phyloP scores from a whole-genome alignment of 2,888 invertebrate species.

The Seira ritae region DNA sequence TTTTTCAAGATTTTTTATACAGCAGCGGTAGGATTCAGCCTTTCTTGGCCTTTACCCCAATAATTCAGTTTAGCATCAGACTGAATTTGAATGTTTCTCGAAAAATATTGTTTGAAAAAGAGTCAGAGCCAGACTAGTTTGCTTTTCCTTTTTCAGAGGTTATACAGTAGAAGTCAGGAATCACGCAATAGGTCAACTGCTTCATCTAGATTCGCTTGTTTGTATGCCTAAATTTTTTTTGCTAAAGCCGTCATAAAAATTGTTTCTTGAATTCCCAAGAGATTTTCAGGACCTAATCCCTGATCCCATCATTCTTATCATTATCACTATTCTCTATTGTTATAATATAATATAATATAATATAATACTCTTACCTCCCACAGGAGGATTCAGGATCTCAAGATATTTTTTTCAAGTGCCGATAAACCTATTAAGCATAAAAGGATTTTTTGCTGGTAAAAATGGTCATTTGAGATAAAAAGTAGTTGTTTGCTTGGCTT shows the following conservation, averaged over 20 bases:
- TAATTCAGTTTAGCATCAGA: not conserved
- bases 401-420: not conserved
- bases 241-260: not conserved
- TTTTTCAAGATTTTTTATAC: not conserved
- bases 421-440: constrained; percentile 4
- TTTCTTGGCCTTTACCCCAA: not conserved
- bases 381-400: not conserved
- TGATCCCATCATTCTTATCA: not conserved
- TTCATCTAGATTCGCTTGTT: not conserved
- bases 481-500: too few relatives aligned
- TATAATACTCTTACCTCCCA: constrained; percentile 2
- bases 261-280: not conserved
- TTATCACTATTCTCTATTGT: too few relatives aligned
- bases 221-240: not conserved
- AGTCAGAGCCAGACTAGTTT: too few relatives aligned
- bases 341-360: too few relatives aligned
- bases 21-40: not conserved
- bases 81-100: too few relatives aligned
- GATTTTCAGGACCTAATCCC: constrained; percentile 2
- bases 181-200: not conserved
- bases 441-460: not conserved
- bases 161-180: not conserved
- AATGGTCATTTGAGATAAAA: constrained; percentile 3
- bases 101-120: too few relatives aligned
- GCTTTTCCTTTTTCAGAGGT: not conserved